Base-by-base conservation (phyloP, 2,797 vertebrate genomes). In the Ptychadena robeensis region DNA sequence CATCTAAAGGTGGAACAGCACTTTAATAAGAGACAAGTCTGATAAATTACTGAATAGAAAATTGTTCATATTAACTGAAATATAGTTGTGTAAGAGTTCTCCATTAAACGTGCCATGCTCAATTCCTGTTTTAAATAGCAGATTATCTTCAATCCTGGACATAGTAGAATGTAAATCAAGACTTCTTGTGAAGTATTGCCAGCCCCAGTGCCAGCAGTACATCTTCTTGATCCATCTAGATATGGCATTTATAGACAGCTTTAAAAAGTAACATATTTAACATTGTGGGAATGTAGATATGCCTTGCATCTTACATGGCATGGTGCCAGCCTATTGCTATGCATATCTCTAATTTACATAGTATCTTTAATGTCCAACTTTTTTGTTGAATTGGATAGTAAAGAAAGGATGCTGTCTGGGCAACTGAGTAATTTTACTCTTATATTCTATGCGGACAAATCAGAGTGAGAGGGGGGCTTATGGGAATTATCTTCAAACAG, bases 71-170 rank as follows among this genome's bases (percentile, higher is more conserved):
- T 30, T 25, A 40, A n/a, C 44, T 22, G 44, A 53, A 48, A 53
- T 18, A 8, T 53, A 8, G 18, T 53, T 22, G 18, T 22, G 4
- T n/a, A 74, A 74, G n/a, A 74, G 31, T 35, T 74, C 35, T 15
- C 9, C 12, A 28, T 25, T 74, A 34, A 35, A 34, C 14, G 18
- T 27, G 14, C 31, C 2, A 37, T 11, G 32, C 72, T 74, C 37
- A 74, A 61, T 59, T 2, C 32, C 25, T 25, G 59, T 74, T 74
- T 34, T 59, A 74, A 74, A 61, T 61, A 35, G 48, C 72, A 61
- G 72, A 74, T 74, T 61, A 74, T 74, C 53, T 74, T 74, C 53
- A 31, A 61, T 61, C 59, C 59, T 74, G 14, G 53, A 61, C 25
- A n/a, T 27, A 61, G 32, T 27, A 32, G 32, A 18, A 61, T 37